Conservation (phyloP, 2,888 invertebrate species). For the Cerastoderma edule region DNA sequence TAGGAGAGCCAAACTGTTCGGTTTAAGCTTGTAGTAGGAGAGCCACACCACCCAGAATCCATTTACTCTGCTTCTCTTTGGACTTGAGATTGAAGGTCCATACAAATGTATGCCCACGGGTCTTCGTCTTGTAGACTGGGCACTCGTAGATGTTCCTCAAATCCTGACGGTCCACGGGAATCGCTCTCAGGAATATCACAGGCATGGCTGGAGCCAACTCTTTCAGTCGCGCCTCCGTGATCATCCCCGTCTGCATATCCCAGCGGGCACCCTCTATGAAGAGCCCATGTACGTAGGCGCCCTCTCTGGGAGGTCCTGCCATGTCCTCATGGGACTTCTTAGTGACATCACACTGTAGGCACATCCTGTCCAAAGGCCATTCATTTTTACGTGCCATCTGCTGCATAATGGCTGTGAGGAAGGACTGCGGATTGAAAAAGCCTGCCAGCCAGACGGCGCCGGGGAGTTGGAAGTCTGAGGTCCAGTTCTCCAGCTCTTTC, state of each 20-base stretch:
- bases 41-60: conserved; percentile 97
- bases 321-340: conserved; percentile 98
- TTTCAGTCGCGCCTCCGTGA: conserved; percentile 95
- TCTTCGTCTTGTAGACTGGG: conserved; percentile 97
- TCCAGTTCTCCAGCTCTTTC: conserved; percentile 93
- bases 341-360: conserved; percentile 97
- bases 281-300: conserved; percentile 96
- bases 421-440: conserved; percentile 98
- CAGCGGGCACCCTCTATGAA: conserved; percentile 97
- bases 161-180: conserved; percentile 94
- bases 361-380: conserved; percentile 97
- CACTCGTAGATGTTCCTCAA: conserved; percentile 97
- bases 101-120: conserved; percentile 96
- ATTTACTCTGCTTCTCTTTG: conserved; percentile 96
- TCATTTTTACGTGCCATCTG: conserved; percentile 95
- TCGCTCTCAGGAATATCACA: conserved; percentile 93
- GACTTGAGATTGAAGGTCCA: conserved; percentile 99
- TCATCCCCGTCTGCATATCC: conserved; percentile 95
- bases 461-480: conserved; percentile 94
- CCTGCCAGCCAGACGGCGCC: conserved; percentile 97
- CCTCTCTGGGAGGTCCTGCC: conserved; percentile 90
- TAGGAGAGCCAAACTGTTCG: too few relatives aligned
- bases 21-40: conserved; percentile 92
- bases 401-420: conserved; percentile 98
- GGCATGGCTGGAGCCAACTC: conserved; percentile 97